Percentiles rank a stretch among this genome's conserved stretches.
Evolutionary conservation across 2,888 invertebrate species (phyloP).

Genomic region (Antheraea yamamai): DNA sequence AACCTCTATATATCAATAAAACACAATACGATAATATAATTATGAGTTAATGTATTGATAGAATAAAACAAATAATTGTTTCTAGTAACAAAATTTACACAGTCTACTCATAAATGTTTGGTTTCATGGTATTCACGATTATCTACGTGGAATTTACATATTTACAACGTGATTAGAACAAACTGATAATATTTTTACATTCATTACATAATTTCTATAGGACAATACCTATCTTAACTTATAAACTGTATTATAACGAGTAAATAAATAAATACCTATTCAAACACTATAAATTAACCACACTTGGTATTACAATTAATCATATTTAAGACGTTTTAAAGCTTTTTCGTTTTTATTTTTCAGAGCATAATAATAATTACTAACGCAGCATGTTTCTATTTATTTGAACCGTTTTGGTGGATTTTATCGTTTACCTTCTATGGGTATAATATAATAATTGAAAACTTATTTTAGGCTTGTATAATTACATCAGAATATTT

Average conservation of each 20-base stretch:
- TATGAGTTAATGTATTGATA: conserved; percentile 53
- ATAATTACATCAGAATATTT: not conserved
- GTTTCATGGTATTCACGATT: conserved; percentile 78
- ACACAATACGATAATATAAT: conserved; percentile 65
- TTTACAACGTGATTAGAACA: conserved; percentile 72
- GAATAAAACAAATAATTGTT: conserved; percentile 65
- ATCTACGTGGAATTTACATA: conserved; percentile 79
- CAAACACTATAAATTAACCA: conserved; percentile 41
- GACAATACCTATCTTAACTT: conserved; percentile 19
- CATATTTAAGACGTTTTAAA: conserved; percentile 38
- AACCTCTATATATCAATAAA: conserved; percentile 65
- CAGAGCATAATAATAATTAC: conserved; percentile 1
- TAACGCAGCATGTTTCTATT: not conserved
- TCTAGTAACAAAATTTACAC: conserved; percentile 76
- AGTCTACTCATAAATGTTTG: conserved; percentile 77
- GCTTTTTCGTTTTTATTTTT: conserved; percentile 31
- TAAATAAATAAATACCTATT: conserved; percentile 69
- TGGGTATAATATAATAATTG: not conserved
- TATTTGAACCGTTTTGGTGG: not conserved
- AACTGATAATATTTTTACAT: conserved; percentile 68
- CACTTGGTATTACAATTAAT: conserved; percentile 38
- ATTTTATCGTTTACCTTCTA: not conserved
- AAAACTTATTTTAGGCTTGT: not conserved
- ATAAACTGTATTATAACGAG: conserved; percentile 42
- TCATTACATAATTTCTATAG: conserved; percentile 37